phyloP scores from a whole-genome alignment of 2,797 vertebrate genomes.

The Lacerta agilis region DNA sequence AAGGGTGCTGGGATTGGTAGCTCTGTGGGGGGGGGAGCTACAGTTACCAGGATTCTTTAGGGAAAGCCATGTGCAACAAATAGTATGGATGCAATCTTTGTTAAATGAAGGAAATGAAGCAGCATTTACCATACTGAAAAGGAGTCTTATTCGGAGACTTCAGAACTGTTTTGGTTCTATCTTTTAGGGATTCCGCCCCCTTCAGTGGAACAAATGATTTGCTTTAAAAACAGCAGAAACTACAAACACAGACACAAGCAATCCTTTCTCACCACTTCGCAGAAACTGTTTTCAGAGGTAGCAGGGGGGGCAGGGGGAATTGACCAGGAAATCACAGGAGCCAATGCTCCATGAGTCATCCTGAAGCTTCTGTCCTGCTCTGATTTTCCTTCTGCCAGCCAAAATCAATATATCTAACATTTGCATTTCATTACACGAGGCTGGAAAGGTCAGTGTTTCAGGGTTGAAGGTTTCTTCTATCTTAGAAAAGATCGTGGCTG shows the following conservation, averaged over 20 bases:
- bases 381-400: slow-evolving; percentile 31
- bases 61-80: no score
- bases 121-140: slow-evolving; percentile 39
- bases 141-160: slow-evolving; percentile 41
- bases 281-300: slow-evolving; percentile 6
- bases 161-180: background rate
- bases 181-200: background rate
- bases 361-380: slow-evolving; percentile 44
- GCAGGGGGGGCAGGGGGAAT: background rate
- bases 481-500: background rate
- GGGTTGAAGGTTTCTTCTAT: background rate
- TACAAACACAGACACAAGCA: background rate
- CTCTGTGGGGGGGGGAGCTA: no score
- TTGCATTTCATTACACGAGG: slow-evolving; percentile 34
- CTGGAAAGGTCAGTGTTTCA: slow-evolving; percentile 33
- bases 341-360: slow-evolving; percentile 35
- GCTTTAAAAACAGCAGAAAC: background rate
- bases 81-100: background rate
- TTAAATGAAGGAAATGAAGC: slow-evolving; percentile 55
- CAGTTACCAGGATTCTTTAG: no score
- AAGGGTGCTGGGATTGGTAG: no score
- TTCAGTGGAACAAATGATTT: background rate
- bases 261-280: background rate
- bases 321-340: slow-evolving; percentile 7
- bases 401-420: slow-evolving; percentile 56